phyloP scores from a whole-genome alignment of 2,797 vertebrate species.

The Bovichtus diacanthus region DNA sequence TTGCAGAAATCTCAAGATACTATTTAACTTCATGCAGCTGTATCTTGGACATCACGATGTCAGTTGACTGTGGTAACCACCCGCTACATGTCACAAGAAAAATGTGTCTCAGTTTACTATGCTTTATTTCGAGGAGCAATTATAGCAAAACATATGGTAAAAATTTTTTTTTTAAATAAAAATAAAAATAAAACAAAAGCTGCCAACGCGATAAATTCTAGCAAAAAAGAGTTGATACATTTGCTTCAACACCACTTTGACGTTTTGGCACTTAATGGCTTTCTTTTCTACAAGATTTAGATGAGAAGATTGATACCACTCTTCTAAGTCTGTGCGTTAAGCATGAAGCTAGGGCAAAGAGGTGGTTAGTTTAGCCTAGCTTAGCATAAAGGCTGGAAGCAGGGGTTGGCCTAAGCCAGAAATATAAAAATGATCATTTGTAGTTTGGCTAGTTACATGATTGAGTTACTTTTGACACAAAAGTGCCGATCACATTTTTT shows the following conservation, averaged over 20 bases:
- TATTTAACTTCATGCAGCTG: slow-evolving; percentile 64
- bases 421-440: slow-evolving; percentile 7
- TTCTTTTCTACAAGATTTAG: background rate
- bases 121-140: slow-evolving; percentile 42
- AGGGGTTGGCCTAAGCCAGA: background rate
- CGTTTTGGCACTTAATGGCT: background rate
- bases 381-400: background rate
- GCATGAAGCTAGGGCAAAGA: background rate
- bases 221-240: background rate
- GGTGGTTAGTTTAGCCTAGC: background rate
- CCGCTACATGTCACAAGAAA: slow-evolving; percentile 38
- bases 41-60: slow-evolving; percentile 47
- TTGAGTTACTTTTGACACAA: background rate
- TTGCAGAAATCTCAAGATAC: slow-evolving; percentile 49
- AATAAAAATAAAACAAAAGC: slow-evolving; percentile 18
- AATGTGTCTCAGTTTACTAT: slow-evolving; percentile 38
- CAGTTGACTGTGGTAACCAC: slow-evolving; percentile 11
- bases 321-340: background rate
- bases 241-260: background rate
- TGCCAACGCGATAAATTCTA: background rate
- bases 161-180: too few relatives aligned
- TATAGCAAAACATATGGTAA: slow-evolving; percentile 20
- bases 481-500: background rate
- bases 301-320: background rate
- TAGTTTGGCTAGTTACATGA: background rate